Percentiles rank a stretch among this genome's conserved stretches.
Evolutionary conservation across 2,113 vertebrate genomes (phyloP).

Genomic region (Microcebus jonahi): DNA sequence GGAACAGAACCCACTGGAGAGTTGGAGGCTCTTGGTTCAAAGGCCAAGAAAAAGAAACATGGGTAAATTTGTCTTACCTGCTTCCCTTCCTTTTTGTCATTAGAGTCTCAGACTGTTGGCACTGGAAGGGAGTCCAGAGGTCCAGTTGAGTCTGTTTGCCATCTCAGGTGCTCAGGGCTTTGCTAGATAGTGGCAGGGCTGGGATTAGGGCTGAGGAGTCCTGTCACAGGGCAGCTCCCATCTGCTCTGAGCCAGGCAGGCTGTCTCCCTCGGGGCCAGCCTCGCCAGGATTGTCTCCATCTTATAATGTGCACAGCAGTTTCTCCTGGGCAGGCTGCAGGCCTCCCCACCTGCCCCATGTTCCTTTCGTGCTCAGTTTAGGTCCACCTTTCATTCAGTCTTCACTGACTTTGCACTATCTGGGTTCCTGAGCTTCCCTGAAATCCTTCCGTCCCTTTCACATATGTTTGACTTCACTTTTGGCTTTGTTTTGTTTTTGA

Average conservation of each 20-base stretch:
- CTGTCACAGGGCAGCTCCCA: not conserved
- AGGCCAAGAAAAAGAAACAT: not conserved
- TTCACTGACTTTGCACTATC: not conserved
- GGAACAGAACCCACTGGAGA: not conserved
- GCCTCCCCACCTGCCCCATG: too few relatives aligned
- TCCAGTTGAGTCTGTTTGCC: not conserved
- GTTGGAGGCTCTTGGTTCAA: not conserved
- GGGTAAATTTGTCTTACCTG: not conserved
- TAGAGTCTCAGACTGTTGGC: not conserved
- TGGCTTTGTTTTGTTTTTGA: constrained; percentile 10
- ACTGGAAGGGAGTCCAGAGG: not conserved
- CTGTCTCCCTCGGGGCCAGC: fast-evolving
- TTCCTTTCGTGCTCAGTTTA: too few relatives aligned
- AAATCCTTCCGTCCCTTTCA: not conserved
- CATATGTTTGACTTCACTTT: not conserved
- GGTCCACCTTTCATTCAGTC: not conserved
- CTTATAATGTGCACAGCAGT: not conserved
- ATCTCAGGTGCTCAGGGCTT: not conserved
- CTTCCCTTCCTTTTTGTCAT: not conserved
- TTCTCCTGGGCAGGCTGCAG: not conserved
- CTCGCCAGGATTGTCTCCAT: fast-evolving
- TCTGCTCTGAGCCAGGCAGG: not conserved
- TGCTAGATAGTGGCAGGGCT: not conserved
- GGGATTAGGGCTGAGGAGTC: not conserved
- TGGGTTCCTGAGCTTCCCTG: not conserved